phyloP scores from a whole-genome alignment of 2,888 invertebrate genomes.

The Netelia virgata region DNA sequence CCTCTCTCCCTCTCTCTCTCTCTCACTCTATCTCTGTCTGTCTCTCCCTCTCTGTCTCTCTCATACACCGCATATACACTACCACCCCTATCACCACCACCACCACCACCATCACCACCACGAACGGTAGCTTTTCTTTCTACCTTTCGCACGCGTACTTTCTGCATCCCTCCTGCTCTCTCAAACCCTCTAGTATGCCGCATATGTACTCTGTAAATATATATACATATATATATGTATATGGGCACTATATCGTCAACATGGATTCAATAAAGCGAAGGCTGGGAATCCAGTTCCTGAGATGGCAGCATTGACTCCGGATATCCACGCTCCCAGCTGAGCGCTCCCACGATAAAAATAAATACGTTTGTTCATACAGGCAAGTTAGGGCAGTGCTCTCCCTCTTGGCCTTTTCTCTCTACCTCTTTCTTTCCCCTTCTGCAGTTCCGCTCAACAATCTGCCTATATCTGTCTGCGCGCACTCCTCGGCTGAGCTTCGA shows the following conservation, averaged over 20 bases:
- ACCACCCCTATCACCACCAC: slow-evolving; percentile 24
- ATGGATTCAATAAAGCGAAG: slow-evolving; percentile 63
- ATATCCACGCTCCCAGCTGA: slow-evolving; percentile 65
- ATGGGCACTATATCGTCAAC: slow-evolving; percentile 57
- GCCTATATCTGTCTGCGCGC: slow-evolving; percentile 22
- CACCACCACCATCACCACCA: slow-evolving; percentile 20
- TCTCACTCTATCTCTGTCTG: neutral
- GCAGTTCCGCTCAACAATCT: slow-evolving; percentile 5
- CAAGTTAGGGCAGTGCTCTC: slow-evolving; percentile 45
- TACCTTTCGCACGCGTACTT: slow-evolving; percentile 14
- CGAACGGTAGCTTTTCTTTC: slow-evolving; percentile 34
- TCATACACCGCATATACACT: slow-evolving; percentile 24
- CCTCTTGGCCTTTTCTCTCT: slow-evolving; percentile 30
- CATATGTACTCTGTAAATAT: slow-evolving; percentile 4
- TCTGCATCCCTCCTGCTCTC: slow-evolving; percentile 14
- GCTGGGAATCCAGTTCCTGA: slow-evolving; percentile 67
- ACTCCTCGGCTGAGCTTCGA: slow-evolving; percentile 54
- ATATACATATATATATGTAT: slow-evolving; percentile 19
- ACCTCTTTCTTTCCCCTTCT: slow-evolving; percentile 30
- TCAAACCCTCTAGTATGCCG: neutral
- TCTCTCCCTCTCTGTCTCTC: neutral
- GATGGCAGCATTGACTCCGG: slow-evolving; percentile 64
- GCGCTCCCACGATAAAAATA: slow-evolving; percentile 72
- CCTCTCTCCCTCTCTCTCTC: neutral
- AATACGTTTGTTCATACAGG: slow-evolving; percentile 71